Percentiles rank a stretch among this genome's conserved stretches.
These are phyloP conservation scores for Myrmecobius fasciatus DNA, from an alignment of 2,113 vertebrate species.

Conservation along the genomic window DNA sequence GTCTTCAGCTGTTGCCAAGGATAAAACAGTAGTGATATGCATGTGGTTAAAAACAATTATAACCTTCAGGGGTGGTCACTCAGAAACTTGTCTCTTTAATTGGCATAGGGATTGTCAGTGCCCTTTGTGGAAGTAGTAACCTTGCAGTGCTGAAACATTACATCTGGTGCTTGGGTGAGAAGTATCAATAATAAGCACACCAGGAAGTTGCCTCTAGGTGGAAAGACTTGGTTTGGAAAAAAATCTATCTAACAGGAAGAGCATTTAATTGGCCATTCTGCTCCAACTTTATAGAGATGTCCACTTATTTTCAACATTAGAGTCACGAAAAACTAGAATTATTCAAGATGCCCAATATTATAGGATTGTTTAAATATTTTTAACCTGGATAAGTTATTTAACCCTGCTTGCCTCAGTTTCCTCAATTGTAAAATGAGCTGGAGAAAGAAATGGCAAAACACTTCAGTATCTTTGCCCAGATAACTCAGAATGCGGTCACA, in stretches of 20 bases:
- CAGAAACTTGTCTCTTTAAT: slow-evolving; percentile 40
- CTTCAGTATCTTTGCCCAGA: neutral
- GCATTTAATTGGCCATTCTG: neutral
- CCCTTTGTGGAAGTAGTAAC: neutral
- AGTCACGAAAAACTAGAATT: neutral
- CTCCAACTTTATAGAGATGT: slow-evolving; percentile 4
- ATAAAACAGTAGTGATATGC: slow-evolving; percentile 33
- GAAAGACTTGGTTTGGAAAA: slow-evolving; percentile 48
- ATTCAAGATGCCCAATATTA: neutral
- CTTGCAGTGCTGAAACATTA: neutral
- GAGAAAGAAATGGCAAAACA: neutral
- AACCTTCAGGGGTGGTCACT: slow-evolving; percentile 35
- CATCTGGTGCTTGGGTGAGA: neutral
- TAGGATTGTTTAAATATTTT: neutral
- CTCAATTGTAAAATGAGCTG: neutral
- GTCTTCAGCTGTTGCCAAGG: slow-evolving; percentile 28
- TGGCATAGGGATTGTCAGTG: neutral
- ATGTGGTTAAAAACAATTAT: neutral
- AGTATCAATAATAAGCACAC: slow-evolving; percentile 3
- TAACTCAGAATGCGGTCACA: neutral
- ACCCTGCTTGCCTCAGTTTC: neutral
- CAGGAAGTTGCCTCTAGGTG: neutral
- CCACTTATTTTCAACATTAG: slow-evolving; percentile 20
- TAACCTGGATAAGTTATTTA: neutral
- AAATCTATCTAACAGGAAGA: slow-evolving; percentile 11